Evolutionary conservation across 2,113 vertebrate genomes (phyloP), one percentile per base, ranked within the genome.

Genomic region (Mastomys coucha): DNA sequence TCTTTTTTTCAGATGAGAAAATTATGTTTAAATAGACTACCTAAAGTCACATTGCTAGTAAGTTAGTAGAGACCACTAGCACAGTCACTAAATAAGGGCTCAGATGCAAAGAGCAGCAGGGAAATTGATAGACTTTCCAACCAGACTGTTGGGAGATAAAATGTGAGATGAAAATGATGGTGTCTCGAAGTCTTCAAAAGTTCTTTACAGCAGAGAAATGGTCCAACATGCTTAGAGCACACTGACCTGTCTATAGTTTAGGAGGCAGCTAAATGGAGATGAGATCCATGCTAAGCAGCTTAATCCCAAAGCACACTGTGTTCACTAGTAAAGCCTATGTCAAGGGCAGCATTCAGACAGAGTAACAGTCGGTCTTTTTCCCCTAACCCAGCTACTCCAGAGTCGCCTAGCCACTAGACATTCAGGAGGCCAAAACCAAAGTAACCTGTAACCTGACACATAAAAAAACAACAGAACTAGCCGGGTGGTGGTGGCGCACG

Each of bases 311-410:
- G 31, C 1, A 67, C 3, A 45, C 16, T 51, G 11, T 31, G n/a
- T 84, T 70, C 42, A n/a, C 91, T 89, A 76, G 45, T 92, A 91
- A 92, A 95, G 82, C 2, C 19, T 60, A 8, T 65, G 49, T 84
- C 39, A 77, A 76, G 85, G n/a, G 70, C 17, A 33, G 36, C n/a
- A 67, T 89, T 94, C 51, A 91, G 65, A 84, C 5, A 69, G 42
- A 88, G n/a, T 7, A 60, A 24, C 63, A 70, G 8, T 51, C 96
- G 80, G 77, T 56, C 16, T 36, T 42, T 2, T 84, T 89, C 22
- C 17, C 39, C 39, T 75, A 11, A 22, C 14, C 36, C n/a, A 65
- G 80, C 12, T 65, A 6, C 51, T 73, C 39, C n/a, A 85, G 17
- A 24, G 69, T 93, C 51, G 39, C 45, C 45, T 86, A 28, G 80